phyloP scores from a whole-genome alignment of 2,113 vertebrate genomes.

The Muntiacus muntjak region DNA sequence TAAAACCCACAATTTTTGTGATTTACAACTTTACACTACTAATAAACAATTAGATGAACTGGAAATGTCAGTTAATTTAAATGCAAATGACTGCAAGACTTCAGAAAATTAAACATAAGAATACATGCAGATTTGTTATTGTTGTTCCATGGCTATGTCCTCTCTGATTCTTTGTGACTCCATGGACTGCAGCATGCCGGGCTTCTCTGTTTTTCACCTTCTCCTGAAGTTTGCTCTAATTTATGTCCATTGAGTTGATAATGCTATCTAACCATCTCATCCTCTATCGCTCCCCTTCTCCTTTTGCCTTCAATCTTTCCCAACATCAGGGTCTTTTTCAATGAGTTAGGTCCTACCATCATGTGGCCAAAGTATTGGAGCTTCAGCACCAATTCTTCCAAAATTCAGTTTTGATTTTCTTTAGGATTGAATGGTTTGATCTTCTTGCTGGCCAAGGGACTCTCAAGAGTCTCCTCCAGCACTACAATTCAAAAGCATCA shows the following conservation, averaged over 20 bases:
- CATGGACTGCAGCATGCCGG: neutral
- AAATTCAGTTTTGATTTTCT: neutral
- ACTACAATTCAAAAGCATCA: neutral
- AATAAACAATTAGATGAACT: neutral
- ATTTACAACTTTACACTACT: neutral
- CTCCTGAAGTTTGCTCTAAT: neutral
- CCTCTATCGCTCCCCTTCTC: fast-evolving
- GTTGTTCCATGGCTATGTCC: neutral
- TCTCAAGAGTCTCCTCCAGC: neutral
- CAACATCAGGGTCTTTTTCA: neutral
- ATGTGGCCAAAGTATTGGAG: neutral
- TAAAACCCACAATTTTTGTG: neutral
- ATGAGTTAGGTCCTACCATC: neutral
- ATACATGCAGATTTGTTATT: neutral
- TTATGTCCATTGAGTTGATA: neutral
- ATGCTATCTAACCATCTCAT: neutral
- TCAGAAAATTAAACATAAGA: neutral
- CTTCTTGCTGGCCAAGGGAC: neutral
- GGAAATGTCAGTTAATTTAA: neutral
- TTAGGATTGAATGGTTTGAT: neutral
- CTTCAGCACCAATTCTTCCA: neutral
- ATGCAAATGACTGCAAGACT: neutral
- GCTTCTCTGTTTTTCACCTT: neutral
- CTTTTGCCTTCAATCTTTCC: neutral
- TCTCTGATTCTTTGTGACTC: neutral